Evolutionary conservation across 2,888 invertebrate species (phyloP).

Genomic region (Agonopterix heracliana): DNA sequence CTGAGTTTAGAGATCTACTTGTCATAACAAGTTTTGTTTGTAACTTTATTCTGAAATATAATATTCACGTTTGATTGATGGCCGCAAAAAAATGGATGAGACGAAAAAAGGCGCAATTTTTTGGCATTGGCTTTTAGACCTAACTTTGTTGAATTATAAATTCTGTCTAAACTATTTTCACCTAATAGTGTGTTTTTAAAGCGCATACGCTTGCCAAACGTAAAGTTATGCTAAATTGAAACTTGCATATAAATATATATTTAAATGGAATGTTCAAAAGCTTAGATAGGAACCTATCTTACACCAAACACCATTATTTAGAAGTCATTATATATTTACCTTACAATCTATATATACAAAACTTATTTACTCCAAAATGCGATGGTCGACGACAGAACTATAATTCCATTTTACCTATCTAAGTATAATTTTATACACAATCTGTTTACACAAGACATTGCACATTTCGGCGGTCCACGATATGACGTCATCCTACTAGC

Average conservation of each 20-base stretch:
- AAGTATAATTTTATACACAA: constrained; percentile 57
- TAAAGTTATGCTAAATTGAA: constrained; percentile 60
- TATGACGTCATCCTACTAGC: constrained; percentile 42
- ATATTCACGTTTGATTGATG: too few relatives aligned
- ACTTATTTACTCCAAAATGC: constrained; percentile 58
- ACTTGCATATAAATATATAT: constrained; percentile 72
- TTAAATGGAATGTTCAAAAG: constrained; percentile 64
- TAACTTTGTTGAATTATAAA: too few relatives aligned
- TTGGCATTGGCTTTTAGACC: too few relatives aligned
- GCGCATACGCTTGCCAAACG: constrained; percentile 37
- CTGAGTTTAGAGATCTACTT: too few relatives aligned
- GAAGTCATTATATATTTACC: constrained; percentile 41
- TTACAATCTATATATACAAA: constrained; percentile 66
- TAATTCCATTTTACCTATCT: constrained; percentile 71
- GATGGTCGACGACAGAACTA: constrained; percentile 65
- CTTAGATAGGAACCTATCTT: constrained; percentile 69
- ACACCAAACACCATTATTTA: constrained; percentile 72
- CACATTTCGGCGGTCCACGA: constrained; percentile 63
- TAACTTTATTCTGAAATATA: too few relatives aligned
- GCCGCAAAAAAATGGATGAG: too few relatives aligned
- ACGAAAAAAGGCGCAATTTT: too few relatives aligned
- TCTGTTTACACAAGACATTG: constrained; percentile 63
- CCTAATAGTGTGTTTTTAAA: too few relatives aligned
- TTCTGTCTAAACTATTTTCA: too few relatives aligned
- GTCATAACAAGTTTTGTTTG: too few relatives aligned